A percentile compares a stretch with the other conserved stretches of the same genome.
Conservation (phyloP, 2,113 vertebrate species). For the Rhadina sibilatrix region DNA sequence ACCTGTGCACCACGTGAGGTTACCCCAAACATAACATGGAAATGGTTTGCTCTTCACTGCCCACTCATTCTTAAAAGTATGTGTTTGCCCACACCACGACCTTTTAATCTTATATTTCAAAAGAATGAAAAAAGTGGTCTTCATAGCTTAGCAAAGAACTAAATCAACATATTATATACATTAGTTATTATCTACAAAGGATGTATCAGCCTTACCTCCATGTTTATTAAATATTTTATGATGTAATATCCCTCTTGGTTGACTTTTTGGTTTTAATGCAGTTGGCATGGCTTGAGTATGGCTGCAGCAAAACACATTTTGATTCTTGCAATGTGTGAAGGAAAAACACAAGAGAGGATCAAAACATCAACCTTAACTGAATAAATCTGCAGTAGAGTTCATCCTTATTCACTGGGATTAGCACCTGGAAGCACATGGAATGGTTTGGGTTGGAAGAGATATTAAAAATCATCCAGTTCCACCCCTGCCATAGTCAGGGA, state of each 20-base stretch:
- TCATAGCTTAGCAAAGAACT: not conserved
- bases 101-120: not conserved
- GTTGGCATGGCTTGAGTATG: not conserved
- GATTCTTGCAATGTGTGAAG: not conserved
- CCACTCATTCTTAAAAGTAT: not conserved
- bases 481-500: not conserved
- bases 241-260: not conserved
- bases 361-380: not conserved
- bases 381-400: not conserved
- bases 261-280: not conserved
- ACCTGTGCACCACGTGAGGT: not conserved
- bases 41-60: not conserved
- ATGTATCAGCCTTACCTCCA: not conserved
- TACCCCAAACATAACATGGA: not conserved
- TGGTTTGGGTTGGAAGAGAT: not conserved
- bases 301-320: not conserved
- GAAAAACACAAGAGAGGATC: not conserved
- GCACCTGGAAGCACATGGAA: not conserved
- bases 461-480: not conserved
- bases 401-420: not conserved
- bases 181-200: not conserved
- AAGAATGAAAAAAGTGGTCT: not conserved
- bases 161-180: not conserved
- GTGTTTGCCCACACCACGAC: accelerated
- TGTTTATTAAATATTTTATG: not conserved